Evolutionary conservation across 2,888 invertebrate species (phyloP), one percentile per base, ranked within the genome.

Genomic region (Morinoia aosen): DNA sequence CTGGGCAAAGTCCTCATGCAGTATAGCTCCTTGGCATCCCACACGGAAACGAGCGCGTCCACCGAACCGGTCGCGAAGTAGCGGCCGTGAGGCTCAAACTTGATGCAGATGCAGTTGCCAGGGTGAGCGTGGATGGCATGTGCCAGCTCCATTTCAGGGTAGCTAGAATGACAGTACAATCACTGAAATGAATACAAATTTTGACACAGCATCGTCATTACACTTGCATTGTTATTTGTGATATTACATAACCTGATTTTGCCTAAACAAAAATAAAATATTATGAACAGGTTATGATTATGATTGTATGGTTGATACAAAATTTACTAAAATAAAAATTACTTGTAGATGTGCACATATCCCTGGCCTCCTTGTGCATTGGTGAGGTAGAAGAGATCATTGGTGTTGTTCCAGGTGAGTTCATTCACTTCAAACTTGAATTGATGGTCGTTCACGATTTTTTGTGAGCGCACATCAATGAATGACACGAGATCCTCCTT

Each of bases 341-440:
- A 96, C 96, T 96, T 96, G 95, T 96, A 96, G 10, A 96, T 96
- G 56, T 96, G 96, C 16, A 96, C 95, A 93, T 96, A 96, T 95
- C 96, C 96, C 58, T 96, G 96, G 7, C 96, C 96, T 96, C 96
- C 96, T 94, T 96, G 96, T 14, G 96, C 96, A 96, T 96, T 96
- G 0, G 99, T 99, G 93, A 99, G 97, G 97, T 99, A 99, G 97
- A 99, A 99, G 57, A 99, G 98, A 97, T 99, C 98, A 5, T 99
- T 99, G 0, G 98, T 98, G 97, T 99, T 99, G 97, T 99, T 99
- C 99, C 99, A 99, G 0, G 99, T 98, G 97, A 99, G 99, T 97
- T 99, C 99, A 97, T 99, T 99, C 0, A 98, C 99, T 98, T 99
- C 99, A 97, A 99, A 99, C 97, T 99, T 99, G 97, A 99, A 99